Conservation (phyloP, 2,113 vertebrate genomes). For the Hemicordylus capensis region DNA sequence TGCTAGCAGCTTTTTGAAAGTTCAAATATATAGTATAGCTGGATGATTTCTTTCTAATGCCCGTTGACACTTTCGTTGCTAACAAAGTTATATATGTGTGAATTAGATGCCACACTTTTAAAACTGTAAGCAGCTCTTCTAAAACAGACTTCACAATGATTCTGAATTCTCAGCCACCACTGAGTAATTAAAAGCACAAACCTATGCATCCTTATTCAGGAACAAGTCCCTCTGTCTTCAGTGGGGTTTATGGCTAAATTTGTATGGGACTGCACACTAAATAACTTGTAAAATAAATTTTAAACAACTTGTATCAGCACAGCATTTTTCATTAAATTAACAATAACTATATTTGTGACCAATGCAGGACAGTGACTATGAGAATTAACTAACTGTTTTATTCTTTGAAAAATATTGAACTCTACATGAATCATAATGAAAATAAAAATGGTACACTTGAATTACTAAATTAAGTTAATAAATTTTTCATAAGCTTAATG, state of each 20-base stretch:
- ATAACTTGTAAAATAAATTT: neutral
- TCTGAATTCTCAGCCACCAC: neutral
- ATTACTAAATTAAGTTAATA: neutral
- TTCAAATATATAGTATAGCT: too few species aligned
- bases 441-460: neutral
- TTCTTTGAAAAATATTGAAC: neutral
- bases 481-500: neutral
- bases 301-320: neutral
- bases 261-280: too few species aligned
- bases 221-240: too few species aligned
- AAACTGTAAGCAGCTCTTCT: neutral
- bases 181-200: neutral
- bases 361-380: neutral
- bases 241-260: too few species aligned
- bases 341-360: neutral
- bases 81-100: constrained; percentile 48
- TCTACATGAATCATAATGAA: neutral
- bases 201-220: neutral
- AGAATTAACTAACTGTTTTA: neutral
- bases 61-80: too few species aligned
- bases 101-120: constrained; percentile 13
- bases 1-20: too few species aligned
- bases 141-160: neutral
- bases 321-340: neutral
- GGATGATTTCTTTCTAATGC: too few species aligned